A percentile compares a stretch with the other conserved stretches of the same genome.
These are phyloP conservation scores for Macrotrachela quadricornifera DNA, from an alignment of 1,140 invertebrate genomes.

Conservation along the genomic window DNA sequence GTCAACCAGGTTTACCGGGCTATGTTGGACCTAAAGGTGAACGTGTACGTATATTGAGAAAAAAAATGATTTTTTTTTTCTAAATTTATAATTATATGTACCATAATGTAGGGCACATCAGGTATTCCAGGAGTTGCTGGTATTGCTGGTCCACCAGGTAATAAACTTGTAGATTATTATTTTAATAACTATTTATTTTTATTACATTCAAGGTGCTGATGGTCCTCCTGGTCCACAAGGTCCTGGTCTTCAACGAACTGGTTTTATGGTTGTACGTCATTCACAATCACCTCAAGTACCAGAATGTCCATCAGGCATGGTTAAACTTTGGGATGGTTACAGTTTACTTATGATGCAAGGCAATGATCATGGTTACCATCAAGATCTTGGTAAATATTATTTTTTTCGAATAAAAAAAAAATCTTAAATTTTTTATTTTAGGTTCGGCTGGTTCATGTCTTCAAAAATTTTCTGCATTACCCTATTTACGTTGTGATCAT, in stretches of 20 bases:
- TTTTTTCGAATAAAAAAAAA: neutral
- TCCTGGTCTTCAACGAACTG: conserved; percentile 1
- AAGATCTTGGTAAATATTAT: conserved; percentile 3
- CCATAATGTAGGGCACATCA: conserved; percentile 23
- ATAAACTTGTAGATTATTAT: no score
- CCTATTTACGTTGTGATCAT: conserved; percentile 31
- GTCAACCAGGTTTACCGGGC: conserved; percentile 5
- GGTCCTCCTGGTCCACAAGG: conserved; percentile 3
- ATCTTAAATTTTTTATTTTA: neutral
- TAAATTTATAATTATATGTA: neutral
- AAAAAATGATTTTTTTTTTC: neutral
- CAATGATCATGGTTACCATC: conserved; percentile 9
- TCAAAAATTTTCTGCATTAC: conserved; percentile 26
- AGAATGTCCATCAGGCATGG: conserved; percentile 56
- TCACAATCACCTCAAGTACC: conserved; percentile 68
- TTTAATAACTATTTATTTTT: no score
- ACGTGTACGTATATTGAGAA: neutral
- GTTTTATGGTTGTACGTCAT: conserved; percentile 35
- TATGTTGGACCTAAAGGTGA: conserved; percentile 11
- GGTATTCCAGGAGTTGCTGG: conserved; percentile 36
- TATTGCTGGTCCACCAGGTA: no score
- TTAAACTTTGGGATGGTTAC: conserved; percentile 77
- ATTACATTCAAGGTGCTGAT: conserved; percentile 9
- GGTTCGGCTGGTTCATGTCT: conserved; percentile 24
- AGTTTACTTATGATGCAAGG: conserved; percentile 43